Conservation (phyloP, 2,888 invertebrate genomes). For the Aquatica leii region DNA sequence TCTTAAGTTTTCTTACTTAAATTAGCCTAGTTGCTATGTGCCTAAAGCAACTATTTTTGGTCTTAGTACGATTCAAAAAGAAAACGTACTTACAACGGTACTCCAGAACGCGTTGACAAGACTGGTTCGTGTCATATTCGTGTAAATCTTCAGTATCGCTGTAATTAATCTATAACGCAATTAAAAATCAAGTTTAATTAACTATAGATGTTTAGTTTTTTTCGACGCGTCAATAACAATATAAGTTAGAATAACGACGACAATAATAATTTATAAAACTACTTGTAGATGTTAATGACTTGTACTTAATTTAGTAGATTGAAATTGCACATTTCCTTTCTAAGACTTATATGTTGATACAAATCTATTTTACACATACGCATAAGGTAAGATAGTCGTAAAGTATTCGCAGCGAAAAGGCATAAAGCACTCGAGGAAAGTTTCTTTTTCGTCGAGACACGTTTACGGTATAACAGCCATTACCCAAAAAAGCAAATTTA, state of each 20-base stretch:
- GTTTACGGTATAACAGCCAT: too few relatives aligned
- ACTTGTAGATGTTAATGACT: not conserved
- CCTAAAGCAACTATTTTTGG: slow-evolving; percentile 10
- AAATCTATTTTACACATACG: slow-evolving; percentile 6
- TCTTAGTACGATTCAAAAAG: not conserved
- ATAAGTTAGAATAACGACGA: not conserved
- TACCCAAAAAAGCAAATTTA: too few relatives aligned
- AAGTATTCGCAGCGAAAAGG: not conserved
- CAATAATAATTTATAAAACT: slow-evolving; percentile 11
- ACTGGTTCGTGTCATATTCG: slow-evolving; percentile 3
- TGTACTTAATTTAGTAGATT: slow-evolving; percentile 8
- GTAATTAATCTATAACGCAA: not conserved
- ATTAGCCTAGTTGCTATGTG: slow-evolving; percentile 15
- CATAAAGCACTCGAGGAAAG: too few relatives aligned
- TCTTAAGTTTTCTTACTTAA: slow-evolving; percentile 35
- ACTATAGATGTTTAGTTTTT: not conserved
- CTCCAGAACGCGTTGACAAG: not conserved
- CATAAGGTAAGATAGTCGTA: slow-evolving; percentile 2
- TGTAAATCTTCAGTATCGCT: not conserved
- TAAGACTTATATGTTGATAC: not conserved
- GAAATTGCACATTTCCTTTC: slow-evolving; percentile 1
- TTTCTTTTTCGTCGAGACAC: too few relatives aligned
- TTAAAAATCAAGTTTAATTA: slow-evolving; percentile 2
- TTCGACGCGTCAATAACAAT: not conserved
- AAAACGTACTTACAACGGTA: slow-evolving; percentile 3